These are phyloP conservation scores for Apomyelois bistriatella DNA, from an alignment of 2,888 invertebrate species.

Conservation along the genomic window DNA sequence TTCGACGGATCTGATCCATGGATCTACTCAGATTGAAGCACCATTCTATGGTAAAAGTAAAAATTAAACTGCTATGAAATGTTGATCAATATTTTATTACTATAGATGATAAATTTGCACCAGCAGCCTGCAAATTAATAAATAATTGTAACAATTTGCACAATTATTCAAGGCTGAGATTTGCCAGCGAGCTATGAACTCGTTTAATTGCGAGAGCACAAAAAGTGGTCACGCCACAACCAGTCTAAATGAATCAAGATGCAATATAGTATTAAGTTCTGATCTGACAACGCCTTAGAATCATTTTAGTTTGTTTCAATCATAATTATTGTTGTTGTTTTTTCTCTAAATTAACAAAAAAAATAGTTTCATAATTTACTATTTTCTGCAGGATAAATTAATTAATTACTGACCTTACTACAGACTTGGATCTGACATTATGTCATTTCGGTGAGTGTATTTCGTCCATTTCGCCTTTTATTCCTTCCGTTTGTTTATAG, in stretches of 20 bases:
- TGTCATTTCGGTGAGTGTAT: too few relatives aligned
- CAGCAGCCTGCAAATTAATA: not conserved
- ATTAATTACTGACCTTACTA: too few relatives aligned
- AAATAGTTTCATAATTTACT: not conserved
- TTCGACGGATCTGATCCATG: too few relatives aligned
- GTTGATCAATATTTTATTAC: not conserved
- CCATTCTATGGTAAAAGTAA: too few relatives aligned
- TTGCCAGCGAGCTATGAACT: slow-evolving; percentile 8
- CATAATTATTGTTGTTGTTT: too few relatives aligned
- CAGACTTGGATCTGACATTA: too few relatives aligned
- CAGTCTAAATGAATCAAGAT: not conserved
- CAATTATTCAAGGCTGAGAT: not conserved
- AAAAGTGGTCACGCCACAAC: slow-evolving; percentile 3
- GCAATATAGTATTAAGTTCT: not conserved
- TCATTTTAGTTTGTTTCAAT: too few relatives aligned
- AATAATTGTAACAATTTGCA: slow-evolving; percentile 5
- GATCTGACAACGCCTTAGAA: too few relatives aligned
- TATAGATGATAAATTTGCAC: not conserved
- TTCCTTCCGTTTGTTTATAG: too few relatives aligned
- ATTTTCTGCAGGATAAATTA: not conserved
- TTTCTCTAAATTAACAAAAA: too few relatives aligned
- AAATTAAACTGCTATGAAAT: not conserved
- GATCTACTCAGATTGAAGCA: too few relatives aligned
- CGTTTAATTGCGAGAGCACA: not conserved
- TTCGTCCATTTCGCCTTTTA: too few relatives aligned